Conservation (phyloP, 2,797 vertebrate species). For the Tiaroga cobitis region DNA sequence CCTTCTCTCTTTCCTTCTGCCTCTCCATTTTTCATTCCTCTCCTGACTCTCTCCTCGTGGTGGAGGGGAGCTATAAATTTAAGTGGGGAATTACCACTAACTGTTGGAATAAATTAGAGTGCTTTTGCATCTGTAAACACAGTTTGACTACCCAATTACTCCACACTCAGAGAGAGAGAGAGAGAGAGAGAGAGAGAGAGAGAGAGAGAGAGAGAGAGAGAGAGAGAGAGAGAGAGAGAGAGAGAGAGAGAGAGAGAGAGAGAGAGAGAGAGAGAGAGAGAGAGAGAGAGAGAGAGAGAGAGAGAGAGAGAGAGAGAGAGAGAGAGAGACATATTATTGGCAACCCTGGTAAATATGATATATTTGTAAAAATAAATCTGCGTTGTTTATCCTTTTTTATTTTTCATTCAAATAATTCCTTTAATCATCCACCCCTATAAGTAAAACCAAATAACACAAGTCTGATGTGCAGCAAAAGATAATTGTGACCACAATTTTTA, state of each 20-base stretch:
- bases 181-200: slow-evolving; percentile 58
- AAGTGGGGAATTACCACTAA: slow-evolving; percentile 85
- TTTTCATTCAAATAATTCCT: not conserved
- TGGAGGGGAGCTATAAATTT: slow-evolving; percentile 83
- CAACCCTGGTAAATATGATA: too few species aligned
- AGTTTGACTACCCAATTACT: slow-evolving; percentile 84
- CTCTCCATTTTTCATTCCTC: slow-evolving; percentile 53
- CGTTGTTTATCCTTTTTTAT: not conserved
- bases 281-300: slow-evolving; percentile 72
- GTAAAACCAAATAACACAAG: too few species aligned
- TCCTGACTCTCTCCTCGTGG: slow-evolving; percentile 67
- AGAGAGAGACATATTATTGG: slow-evolving; percentile 19
- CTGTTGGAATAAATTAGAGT: slow-evolving; percentile 85
- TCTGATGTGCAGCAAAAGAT: too few species aligned
- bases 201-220: slow-evolving; percentile 53
- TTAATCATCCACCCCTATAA: too few species aligned
- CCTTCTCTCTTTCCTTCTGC: slow-evolving; percentile 16
- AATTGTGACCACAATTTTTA: too few species aligned
- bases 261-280: slow-evolving; percentile 72
- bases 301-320: slow-evolving; percentile 65
- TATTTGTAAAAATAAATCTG: too few species aligned
- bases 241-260: slow-evolving; percentile 67
- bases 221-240: slow-evolving; percentile 52
- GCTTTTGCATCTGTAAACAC: slow-evolving; percentile 85
- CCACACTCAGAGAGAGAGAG: slow-evolving; percentile 77